Percentiles rank a stretch among this genome's conserved stretches.
phyloP scores from a whole-genome alignment of 2,797 vertebrate genomes.

The Acanthurus tractus region DNA sequence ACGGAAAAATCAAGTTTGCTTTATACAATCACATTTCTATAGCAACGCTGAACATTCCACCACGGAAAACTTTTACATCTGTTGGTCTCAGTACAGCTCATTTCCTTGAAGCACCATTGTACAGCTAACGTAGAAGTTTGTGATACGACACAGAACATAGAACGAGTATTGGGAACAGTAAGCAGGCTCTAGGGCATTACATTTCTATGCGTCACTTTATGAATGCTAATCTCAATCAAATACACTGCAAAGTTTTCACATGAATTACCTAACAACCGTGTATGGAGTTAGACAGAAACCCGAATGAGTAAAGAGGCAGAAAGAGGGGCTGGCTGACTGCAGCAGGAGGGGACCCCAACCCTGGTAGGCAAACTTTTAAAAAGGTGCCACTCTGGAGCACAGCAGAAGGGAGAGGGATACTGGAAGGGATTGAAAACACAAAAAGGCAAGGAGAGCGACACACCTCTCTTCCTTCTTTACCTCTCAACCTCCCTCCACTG shows the following conservation, averaged over 20 bases:
- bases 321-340: conserved; percentile 64
- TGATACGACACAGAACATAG: conserved; percentile 59
- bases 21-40: conserved; percentile 83
- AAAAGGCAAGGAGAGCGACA: conserved; percentile 70
- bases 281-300: conserved; percentile 70
- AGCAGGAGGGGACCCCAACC: conserved; percentile 80
- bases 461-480: conserved; percentile 67
- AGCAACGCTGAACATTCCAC: conserved; percentile 75
- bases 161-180: conserved; percentile 59
- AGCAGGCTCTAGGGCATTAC: conserved; percentile 76
- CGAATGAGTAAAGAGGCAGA: conserved; percentile 61
- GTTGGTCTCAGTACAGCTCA: conserved; percentile 61
- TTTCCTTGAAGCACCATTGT: conserved; percentile 72
- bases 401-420: conserved; percentile 50
- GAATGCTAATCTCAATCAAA: conserved; percentile 75
- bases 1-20: conserved; percentile 75
- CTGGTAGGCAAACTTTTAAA: conserved; percentile 65
- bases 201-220: conserved; percentile 76
- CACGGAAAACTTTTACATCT: conserved; percentile 64
- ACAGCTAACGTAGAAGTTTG: conserved; percentile 67
- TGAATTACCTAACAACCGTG: conserved; percentile 58
- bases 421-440: conserved; percentile 41
- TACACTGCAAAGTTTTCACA: conserved; percentile 73
- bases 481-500: conserved; percentile 52
- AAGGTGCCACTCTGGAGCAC: conserved; percentile 68